Evolutionary conservation across 2,113 vertebrate species (phyloP), one percentile per base, ranked within the genome.

Genomic region (Naja naja): DNA sequence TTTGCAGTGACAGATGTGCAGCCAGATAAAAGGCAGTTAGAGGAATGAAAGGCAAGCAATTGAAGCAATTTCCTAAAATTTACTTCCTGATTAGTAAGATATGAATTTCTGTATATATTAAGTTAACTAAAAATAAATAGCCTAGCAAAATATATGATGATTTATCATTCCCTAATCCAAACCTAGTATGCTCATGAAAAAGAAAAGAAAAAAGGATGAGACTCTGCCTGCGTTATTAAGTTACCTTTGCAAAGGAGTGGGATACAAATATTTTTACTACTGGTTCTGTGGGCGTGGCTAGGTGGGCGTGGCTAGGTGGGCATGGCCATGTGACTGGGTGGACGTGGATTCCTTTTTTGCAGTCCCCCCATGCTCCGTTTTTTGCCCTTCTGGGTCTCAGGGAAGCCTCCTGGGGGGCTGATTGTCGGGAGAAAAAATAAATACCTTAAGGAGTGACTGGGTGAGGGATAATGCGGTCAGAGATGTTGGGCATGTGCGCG

Each of bases 1-100:
- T 95, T 0, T 0, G 91, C 69, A 55, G 34, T 91, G 94, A 30
- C 91, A 93, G 91, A 87, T 2, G 0, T 30, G 7, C 85, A 93
- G 88, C n/a, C 53, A 91, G 91, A 93, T 94, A 87, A 96, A 91
- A 94, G 88, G 4, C 52, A 93, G 54, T 52, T 85, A 55, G 8
- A 95, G 52, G 94, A 90, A 53, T 93, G 53, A 95, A 94, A 94
- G 87, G 18, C 6, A 85, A 52, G 27, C 56, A 95, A 60, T 94
- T 18, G 0, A 20, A 90, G 27, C 11, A 12, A 39, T 93, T 92
- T 89, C 1, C 27, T 91, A 92, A 56, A 95, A 53, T 0, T 0
- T 87, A 34, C 34, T 93, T 96, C 91, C 9, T n/a, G 43, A 88
- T 91, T 39, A n/a, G 56, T 60, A n/a, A 92, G 53, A 91, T 91